Conservation (phyloP, 2,113 vertebrate species). For the Irena cyanogastra region DNA sequence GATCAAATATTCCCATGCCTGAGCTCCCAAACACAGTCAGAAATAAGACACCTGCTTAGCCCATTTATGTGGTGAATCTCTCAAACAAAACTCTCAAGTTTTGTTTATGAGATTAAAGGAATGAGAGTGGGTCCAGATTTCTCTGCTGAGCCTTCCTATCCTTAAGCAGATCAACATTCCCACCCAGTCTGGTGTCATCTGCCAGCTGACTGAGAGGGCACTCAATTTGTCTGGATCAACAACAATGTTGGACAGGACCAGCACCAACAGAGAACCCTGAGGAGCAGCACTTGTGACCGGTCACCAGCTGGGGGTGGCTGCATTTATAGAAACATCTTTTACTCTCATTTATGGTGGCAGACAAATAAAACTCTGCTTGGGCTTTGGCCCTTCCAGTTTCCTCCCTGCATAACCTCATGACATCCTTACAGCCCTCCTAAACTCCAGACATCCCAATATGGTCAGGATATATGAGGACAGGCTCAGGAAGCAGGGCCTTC, state of each 20-base stretch:
- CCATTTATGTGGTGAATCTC: background rate
- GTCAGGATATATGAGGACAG: background rate
- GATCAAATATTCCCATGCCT: background rate
- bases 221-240: background rate
- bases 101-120: background rate
- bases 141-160: background rate
- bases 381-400: background rate
- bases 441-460: background rate
- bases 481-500: background rate
- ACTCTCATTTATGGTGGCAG: background rate
- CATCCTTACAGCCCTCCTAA: background rate
- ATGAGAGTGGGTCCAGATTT: rapidly evolving
- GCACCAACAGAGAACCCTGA: background rate
- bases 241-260: background rate
- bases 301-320: rapidly evolving
- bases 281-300: background rate
- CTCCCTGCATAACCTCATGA: background rate
- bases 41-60: background rate
- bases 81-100: background rate
- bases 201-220: background rate
- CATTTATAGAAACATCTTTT: background rate
- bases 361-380: background rate
- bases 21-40: background rate
- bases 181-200: background rate
- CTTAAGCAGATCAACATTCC: background rate